A percentile compares a stretch with the other conserved stretches of the same genome.
phyloP scores from a whole-genome alignment of 1,140 invertebrate species.

The Zeugodacus cucurbitae region DNA sequence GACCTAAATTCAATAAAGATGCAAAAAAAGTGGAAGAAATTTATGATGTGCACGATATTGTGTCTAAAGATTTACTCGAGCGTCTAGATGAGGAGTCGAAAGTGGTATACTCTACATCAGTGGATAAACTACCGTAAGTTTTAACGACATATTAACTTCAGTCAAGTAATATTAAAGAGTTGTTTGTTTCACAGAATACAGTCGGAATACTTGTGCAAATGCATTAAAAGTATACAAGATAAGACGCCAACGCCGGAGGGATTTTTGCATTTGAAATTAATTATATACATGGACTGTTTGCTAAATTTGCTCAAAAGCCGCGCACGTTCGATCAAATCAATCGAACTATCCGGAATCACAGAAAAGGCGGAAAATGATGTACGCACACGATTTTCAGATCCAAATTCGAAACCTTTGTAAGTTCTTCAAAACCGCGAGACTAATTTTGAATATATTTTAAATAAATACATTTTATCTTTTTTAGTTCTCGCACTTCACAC shows the following conservation, averaged over 20 bases:
- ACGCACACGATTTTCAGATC: slow-evolving; percentile 56
- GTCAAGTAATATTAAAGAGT: background rate
- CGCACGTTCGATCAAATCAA: slow-evolving; percentile 51
- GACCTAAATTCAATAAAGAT: slow-evolving; percentile 54
- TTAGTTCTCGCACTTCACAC: slow-evolving; percentile 52
- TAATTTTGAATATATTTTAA: background rate
- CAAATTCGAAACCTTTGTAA: slow-evolving; percentile 49
- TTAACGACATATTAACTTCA: background rate
- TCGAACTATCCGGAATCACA: slow-evolving; percentile 56
- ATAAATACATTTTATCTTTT: background rate
- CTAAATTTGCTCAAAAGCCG: slow-evolving; percentile 54
- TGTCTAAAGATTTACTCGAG: slow-evolving; percentile 51
- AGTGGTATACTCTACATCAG: slow-evolving; percentile 49
- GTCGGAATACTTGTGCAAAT: slow-evolving; percentile 54
- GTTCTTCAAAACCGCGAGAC: background rate
- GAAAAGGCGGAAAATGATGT: slow-evolving; percentile 63
- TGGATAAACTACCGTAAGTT: slow-evolving; percentile 55
- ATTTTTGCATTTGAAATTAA: slow-evolving; percentile 55
- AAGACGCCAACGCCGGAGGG: background rate
- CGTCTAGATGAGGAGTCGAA: slow-evolving; percentile 61
- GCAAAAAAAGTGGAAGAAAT: slow-evolving; percentile 53
- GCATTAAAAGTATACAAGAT: slow-evolving; percentile 49
- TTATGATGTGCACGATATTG: slow-evolving; percentile 54
- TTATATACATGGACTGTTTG: slow-evolving; percentile 62
- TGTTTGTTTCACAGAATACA: slow-evolving; percentile 49